These are phyloP conservation scores for Solenopsis fugax DNA, from an alignment of 1,140 invertebrate species.

Conservation along the genomic window DNA sequence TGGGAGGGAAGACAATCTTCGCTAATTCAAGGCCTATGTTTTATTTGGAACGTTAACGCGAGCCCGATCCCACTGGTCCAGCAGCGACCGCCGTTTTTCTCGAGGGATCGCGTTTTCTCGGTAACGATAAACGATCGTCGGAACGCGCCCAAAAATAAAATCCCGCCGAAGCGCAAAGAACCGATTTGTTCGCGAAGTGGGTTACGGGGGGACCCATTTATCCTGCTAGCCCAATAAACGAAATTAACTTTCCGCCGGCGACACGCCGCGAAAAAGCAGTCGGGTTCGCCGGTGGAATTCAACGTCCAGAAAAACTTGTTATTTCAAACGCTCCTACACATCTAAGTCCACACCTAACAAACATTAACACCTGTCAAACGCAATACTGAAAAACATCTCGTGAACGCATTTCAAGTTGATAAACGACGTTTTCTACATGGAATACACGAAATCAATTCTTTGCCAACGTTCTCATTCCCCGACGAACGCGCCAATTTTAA, in stretches of 20 bases:
- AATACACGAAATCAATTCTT: not conserved
- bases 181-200: slow-evolving; percentile 53
- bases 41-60: slow-evolving; percentile 24
- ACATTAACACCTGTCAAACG: not conserved
- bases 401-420: slow-evolving; percentile 4
- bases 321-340: slow-evolving; percentile 6
- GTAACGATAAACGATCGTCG: slow-evolving; percentile 72
- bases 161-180: slow-evolving; percentile 69
- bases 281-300: slow-evolving; percentile 68
- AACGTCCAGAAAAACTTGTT: slow-evolving; percentile 45
- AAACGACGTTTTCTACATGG: slow-evolving; percentile 9
- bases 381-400: not conserved
- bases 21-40: slow-evolving; percentile 3
- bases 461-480: not conserved
- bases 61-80: not conserved
- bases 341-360: slow-evolving; percentile 7
- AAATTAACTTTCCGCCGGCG: slow-evolving; percentile 77
- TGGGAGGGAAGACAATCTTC: not conserved
- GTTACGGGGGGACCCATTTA: slow-evolving; percentile 21
- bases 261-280: slow-evolving; percentile 70
- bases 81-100: slow-evolving; percentile 53
- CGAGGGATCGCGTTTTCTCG: slow-evolving; percentile 66
- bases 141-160: slow-evolving; percentile 78
- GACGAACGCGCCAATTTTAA: not conserved
- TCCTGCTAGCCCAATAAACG: slow-evolving; percentile 67